Evolutionary conservation across 2,113 vertebrate species (phyloP), one percentile per base, ranked within the genome.

Genomic region (Rallus limicola): DNA sequence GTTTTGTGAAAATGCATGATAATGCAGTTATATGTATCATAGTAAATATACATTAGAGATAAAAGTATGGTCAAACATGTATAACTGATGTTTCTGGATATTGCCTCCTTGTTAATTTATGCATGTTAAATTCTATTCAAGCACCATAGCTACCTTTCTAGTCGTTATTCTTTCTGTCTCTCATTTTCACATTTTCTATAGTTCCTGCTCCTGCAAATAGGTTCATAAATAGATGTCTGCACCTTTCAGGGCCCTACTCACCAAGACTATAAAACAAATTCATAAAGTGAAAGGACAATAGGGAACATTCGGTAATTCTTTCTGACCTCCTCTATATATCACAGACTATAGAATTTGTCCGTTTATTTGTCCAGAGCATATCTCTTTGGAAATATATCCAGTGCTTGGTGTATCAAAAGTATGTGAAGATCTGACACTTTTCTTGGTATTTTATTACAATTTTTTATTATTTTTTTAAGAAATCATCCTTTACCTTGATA

Each of bases 401-500:
- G 2, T 75, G 75, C 11, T 75, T 11, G 4, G 50, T 7, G 9
- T 14, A 53, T 68, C 11, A 53, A 86, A 86, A n/a, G 13, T 50
- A n/a, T 11, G 3, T 21, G 9, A 68, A 1, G 5, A n/a, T 52
- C 16, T 71, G 60, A 24, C 1, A 34, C 2, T 77, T 70, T 84
- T 80, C 16, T 60, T 58, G 6, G 2, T 25, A 26, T 55, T 88
- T 92, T 56, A 38, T 60, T 82, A 6, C 1, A 60, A 28, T 44
- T 53, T 62, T 38, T 52, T 40, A 12, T 71, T 59, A 12, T 76
- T 1, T 56, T 31, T 0, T 60, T 65, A 5, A 70, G 70, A 86
- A 74, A 46, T 24, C 2, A 31, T 33, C 1, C 5, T 28, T 67
- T 80, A 46, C 12, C 3, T 79, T 0, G 0, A 33, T 42, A 17